Evolutionary conservation across 2,888 invertebrate species (phyloP).

Genomic region (Eristalinus sepulchralis): DNA sequence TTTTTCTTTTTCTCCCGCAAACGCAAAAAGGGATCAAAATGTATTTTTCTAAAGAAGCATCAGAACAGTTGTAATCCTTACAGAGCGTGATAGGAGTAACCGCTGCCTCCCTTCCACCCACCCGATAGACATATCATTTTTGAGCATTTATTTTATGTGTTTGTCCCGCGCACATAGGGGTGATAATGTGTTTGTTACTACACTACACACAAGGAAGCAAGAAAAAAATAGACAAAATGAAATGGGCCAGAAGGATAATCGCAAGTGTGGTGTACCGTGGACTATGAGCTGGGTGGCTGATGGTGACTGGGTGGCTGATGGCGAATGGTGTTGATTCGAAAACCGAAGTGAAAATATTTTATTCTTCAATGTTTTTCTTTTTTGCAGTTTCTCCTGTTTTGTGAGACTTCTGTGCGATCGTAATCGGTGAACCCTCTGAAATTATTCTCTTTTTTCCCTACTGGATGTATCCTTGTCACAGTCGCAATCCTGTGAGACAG

Average conservation of each 20-base stretch:
- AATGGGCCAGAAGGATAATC: slow-evolving; percentile 68
- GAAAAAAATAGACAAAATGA: slow-evolving; percentile 38
- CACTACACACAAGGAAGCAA: slow-evolving; percentile 20
- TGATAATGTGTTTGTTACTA: slow-evolving; percentile 58
- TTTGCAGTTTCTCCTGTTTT: slow-evolving; percentile 29
- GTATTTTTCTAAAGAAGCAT: slow-evolving; percentile 33
- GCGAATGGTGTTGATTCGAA: slow-evolving; percentile 40
- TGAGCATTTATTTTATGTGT: slow-evolving; percentile 67
- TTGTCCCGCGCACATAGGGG: slow-evolving; percentile 47
- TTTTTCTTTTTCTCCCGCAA: background rate
- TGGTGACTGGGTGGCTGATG: background rate
- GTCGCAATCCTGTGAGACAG: slow-evolving; percentile 3
- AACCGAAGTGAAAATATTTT: slow-evolving; percentile 52
- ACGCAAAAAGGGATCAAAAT: slow-evolving; percentile 52
- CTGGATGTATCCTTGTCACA: slow-evolving; percentile 33
- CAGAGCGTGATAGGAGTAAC: slow-evolving; percentile 6
- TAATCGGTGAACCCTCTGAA: slow-evolving; percentile 62
- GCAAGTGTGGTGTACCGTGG: background rate
- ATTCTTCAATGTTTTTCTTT: slow-evolving; percentile 33
- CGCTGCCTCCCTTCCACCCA: slow-evolving; percentile 7
- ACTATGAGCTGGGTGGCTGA: background rate
- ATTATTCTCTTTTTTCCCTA: slow-evolving; percentile 24
- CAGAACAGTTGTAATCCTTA: slow-evolving; percentile 46
- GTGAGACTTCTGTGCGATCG: slow-evolving; percentile 42
- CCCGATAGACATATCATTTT: slow-evolving; percentile 69